These are phyloP conservation scores for Streblospio benedicti DNA, from an alignment of 1,140 invertebrate genomes.

Conservation along the genomic window DNA sequence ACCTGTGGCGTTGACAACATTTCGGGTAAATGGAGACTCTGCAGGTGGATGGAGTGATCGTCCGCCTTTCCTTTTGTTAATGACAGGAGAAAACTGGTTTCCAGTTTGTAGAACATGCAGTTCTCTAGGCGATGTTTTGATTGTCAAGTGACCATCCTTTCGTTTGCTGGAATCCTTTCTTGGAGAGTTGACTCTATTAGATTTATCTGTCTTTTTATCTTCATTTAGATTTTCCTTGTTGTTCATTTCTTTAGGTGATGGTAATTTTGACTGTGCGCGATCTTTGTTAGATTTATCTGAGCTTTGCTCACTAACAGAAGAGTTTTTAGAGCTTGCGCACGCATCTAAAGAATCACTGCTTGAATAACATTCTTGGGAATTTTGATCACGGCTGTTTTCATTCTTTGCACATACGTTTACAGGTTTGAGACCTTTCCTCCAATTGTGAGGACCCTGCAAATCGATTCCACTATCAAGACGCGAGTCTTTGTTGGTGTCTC, in stretches of 20 bases:
- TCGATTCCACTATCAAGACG: too few species aligned
- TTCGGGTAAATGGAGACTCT: conserved; percentile 19
- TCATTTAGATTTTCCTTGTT: not conserved
- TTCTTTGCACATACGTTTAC: not conserved
- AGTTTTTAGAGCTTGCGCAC: not conserved
- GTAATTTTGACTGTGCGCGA: not conserved
- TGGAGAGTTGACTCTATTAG: not conserved
- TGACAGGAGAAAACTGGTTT: not conserved
- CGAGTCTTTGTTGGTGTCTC: too few species aligned
- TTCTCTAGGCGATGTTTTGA: not conserved
- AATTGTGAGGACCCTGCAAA: conserved; percentile 4
- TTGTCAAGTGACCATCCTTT: not conserved
- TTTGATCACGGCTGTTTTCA: not conserved
- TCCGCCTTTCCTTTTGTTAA: not conserved
- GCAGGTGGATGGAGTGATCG: not conserved
- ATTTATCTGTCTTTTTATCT: not conserved
- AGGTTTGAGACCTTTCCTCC: not conserved
- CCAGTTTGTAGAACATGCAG: not conserved
- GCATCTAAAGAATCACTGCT: not conserved
- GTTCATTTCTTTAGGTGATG: not conserved
- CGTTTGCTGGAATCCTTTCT: not conserved
- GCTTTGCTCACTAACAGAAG: not conserved
- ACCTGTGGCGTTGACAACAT: conserved; percentile 16
- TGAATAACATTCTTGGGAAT: not conserved
- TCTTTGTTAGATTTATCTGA: not conserved